Base-by-base conservation (phyloP, 1,140 invertebrate species). In the Eufriesea mexicana region DNA sequence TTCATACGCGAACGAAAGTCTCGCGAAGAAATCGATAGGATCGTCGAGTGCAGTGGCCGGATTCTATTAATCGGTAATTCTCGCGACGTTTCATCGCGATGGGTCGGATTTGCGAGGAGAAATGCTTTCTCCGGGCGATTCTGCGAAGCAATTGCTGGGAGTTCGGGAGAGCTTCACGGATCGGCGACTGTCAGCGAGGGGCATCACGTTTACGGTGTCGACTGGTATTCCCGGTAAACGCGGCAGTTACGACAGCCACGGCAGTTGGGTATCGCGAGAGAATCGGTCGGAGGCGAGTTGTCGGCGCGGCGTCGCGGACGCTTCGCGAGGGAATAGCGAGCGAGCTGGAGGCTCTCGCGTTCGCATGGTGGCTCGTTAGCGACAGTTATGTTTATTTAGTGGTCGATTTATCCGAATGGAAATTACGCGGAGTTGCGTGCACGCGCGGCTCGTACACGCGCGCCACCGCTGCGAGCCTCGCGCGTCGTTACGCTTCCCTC, bases 151-250 rank as follows among this genome's bases (percentile, higher is more conserved):
- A 64, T 51, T 66, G 57, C n/a, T 49, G n/a, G 45, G 51, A 68
- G 35, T 64, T 61, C 55, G 61, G n/a, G 55, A 83, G 68, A 84
- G 80, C 79, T 67, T 87, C 80, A 79, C 49, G 75, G 51, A 79
- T 67, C 70, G 55, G 49, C 51, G 67, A 54, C 35, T 78, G 70
- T 84, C 64, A 61, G 84, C 80, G 45, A 84, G 83, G 64, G 71
- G 75, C 85, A 89, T 90, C 85, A 90, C 76, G 84, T 88, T 91
- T 86, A 62, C 79, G 78, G 62, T 79, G 72, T 35, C 54, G 51
- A 18, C 8, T 62, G 7, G 59, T 61, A 61, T 70, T 18, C 23
- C 77, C 67, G 61, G n/a, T 77, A 68, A 78, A 80, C 55, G 62
- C 59, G 25, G 49, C 57, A 49, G 86, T 77, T 83, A 85, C 68